Evolutionary conservation across 1,140 invertebrate species (phyloP).

Genomic region (Formica selysi): DNA sequence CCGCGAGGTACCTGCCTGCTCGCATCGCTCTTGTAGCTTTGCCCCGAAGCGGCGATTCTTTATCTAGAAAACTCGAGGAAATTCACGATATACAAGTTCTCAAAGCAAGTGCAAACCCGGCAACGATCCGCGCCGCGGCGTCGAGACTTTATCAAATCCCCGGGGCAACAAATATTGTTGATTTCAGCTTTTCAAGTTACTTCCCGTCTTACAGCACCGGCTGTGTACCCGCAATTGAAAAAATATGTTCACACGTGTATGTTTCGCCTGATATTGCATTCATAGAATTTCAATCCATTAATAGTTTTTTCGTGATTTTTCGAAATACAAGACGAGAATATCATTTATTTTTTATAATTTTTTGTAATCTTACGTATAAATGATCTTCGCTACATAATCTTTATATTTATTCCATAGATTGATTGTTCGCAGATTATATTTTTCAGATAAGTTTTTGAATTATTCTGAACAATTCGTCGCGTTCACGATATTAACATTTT

Average conservation of each 20-base stretch:
- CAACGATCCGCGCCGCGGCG: slow-evolving; percentile 14
- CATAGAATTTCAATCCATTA: slow-evolving; percentile 24
- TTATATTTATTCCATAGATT: neutral
- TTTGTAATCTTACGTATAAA: neutral
- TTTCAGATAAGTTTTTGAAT: neutral
- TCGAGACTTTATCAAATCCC: slow-evolving; percentile 61
- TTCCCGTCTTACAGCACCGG: neutral
- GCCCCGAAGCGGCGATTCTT: slow-evolving; percentile 50
- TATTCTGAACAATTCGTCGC: neutral
- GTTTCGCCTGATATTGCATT: slow-evolving; percentile 18
- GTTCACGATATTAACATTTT: neutral
- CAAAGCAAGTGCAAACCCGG: slow-evolving; percentile 34
- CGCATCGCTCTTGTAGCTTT: slow-evolving; percentile 4
- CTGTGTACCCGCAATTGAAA: neutral
- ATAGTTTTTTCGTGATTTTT: neutral
- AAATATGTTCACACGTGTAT: neutral
- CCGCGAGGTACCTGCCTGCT: neutral
- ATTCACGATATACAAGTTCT: slow-evolving; percentile 49
- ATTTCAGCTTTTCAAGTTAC: slow-evolving; percentile 27
- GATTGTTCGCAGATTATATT: neutral
- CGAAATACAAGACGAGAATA: neutral
- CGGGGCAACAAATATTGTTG: slow-evolving; percentile 56
- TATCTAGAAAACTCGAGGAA: slow-evolving; percentile 64
- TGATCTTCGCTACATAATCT: neutral
- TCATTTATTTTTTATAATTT: neutral